Conservation (phyloP, 1,140 invertebrate genomes). For the Metopolophium dirhodum region DNA sequence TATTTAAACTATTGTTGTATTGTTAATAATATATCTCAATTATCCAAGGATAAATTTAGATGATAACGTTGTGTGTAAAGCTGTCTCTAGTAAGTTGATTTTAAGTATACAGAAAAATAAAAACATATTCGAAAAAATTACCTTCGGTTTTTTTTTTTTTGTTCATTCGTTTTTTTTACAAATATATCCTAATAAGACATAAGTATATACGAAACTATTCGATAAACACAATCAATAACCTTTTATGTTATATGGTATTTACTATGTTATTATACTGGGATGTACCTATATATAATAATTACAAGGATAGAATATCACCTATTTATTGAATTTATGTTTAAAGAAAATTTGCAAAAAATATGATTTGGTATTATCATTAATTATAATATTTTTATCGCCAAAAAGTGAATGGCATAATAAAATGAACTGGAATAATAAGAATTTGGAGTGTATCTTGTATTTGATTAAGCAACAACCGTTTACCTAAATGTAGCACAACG, state of each 20-base stretch:
- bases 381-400: not conserved
- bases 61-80: not conserved
- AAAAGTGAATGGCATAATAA: not conserved
- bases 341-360: not conserved
- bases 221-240: not conserved
- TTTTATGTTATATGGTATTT: not conserved
- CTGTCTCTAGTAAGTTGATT: not conserved
- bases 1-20: too few species aligned
- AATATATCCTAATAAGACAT: not conserved
- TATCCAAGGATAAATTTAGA: too few species aligned
- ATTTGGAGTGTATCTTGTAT: not conserved
- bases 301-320: not conserved
- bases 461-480: conserved; percentile 8
- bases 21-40: too few species aligned
- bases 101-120: not conserved
- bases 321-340: conserved; percentile 4
- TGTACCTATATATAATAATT: not conserved
- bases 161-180: not conserved
- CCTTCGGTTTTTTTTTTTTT: too few species aligned
- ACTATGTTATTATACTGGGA: not conserved
- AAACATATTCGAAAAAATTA: not conserved
- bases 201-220: not conserved
- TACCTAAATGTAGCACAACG: conserved; percentile 8
- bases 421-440: not conserved
- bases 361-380: not conserved